These are phyloP conservation scores for Sphaeramia orbicularis DNA, from an alignment of 2,797 vertebrate species.

Conservation along the genomic window DNA sequence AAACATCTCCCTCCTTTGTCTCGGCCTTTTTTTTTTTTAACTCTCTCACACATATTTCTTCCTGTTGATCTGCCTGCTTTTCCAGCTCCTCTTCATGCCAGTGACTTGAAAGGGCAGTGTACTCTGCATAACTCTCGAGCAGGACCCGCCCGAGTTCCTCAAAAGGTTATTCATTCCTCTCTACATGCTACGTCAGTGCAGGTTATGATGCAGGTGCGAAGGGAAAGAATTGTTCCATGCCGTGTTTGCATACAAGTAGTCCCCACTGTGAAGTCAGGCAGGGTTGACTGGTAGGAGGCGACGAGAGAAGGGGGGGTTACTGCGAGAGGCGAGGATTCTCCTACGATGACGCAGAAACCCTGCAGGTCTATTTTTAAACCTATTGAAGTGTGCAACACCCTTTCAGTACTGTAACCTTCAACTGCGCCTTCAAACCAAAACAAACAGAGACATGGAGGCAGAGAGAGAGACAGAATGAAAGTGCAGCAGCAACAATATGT, in stretches of 20 bases:
- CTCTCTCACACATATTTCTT: background rate
- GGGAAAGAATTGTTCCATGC: conserved; percentile 59
- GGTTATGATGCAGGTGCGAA: conserved; percentile 51
- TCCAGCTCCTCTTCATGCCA: conserved; percentile 69
- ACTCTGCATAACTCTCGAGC: conserved; percentile 35
- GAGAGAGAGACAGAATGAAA: conserved; percentile 14
- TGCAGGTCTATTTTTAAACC: conserved; percentile 81
- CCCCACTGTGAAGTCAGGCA: conserved; percentile 51
- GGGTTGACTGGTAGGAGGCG: conserved; percentile 30
- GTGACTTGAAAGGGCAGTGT: conserved; percentile 35
- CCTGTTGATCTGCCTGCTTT: conserved; percentile 59
- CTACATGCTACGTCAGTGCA: conserved; percentile 45
- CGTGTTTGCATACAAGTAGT: conserved; percentile 56
- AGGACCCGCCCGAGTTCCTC: conserved; percentile 54
- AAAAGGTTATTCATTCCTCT: conserved; percentile 40
- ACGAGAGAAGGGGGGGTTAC: conserved; percentile 9
- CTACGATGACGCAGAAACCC: conserved; percentile 77
- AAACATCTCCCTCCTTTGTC: conserved; percentile 43
- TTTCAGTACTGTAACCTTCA: conserved; percentile 74
- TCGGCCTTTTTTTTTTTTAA: background rate
- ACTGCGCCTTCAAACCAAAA: conserved; percentile 69
- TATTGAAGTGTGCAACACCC: conserved; percentile 74
- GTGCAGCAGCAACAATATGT: conserved; percentile 18
- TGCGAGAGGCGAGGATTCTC: conserved; percentile 76
- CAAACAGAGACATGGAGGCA: conserved; percentile 58